Conservation (phyloP, 2,113 vertebrate species). For the Amazona guildingii region DNA sequence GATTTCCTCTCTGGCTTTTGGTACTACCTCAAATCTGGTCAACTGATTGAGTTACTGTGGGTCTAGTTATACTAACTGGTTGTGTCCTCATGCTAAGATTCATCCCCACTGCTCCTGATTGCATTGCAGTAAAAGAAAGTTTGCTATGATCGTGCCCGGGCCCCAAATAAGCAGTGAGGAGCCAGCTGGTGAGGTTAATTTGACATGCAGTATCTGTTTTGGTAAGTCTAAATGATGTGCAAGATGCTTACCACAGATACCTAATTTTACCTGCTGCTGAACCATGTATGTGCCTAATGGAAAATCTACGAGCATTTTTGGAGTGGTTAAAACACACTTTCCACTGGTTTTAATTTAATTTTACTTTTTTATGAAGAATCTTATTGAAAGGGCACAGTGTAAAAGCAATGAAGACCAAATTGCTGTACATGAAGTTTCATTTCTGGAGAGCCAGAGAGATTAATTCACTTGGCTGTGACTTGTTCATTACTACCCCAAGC, state of each 20-base stretch:
- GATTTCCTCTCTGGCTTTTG: not conserved
- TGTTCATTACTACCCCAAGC: conserved; percentile 68
- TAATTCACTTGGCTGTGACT: conserved; percentile 73
- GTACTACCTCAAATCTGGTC: not conserved
- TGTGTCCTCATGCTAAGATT: not conserved
- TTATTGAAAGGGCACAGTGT: conserved; percentile 57
- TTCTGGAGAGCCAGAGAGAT: conserved; percentile 68
- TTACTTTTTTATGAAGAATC: conserved; percentile 67
- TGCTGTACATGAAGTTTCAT: conserved; percentile 62
- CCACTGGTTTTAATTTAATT: conserved; percentile 57
- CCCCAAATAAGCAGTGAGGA: not conserved
- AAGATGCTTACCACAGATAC: not conserved
- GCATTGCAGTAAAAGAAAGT: not conserved
- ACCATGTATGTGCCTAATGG: not conserved
- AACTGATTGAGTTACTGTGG: not conserved
- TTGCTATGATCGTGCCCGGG: fast-evolving
- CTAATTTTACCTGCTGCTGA: not conserved
- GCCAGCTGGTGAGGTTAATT: not conserved
- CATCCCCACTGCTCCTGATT: not conserved
- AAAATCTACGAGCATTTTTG: conserved; percentile 50
- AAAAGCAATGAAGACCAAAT: conserved; percentile 66
- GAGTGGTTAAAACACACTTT: conserved; percentile 60
- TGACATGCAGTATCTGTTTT: not conserved
- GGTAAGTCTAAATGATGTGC: not conserved
- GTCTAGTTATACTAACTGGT: not conserved